Evolutionary conservation across 2,113 vertebrate species (phyloP).

Genomic region (Taurulus bubalis): DNA sequence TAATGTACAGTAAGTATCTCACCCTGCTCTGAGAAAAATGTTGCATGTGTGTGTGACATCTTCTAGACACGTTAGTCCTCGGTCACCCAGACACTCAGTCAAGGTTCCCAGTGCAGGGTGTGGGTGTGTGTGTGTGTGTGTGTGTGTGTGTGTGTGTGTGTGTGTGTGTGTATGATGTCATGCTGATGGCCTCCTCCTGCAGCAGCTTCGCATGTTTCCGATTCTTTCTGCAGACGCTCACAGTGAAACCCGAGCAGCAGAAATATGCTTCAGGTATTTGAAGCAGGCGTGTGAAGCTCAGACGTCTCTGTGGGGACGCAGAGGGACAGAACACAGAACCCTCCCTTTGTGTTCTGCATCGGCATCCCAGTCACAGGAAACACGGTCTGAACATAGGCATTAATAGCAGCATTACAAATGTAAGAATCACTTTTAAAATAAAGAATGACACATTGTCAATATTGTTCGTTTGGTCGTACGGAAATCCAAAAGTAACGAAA

Average conservation of each 20-base stretch:
- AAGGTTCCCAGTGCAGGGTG: background rate
- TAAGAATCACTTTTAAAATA: too few species aligned
- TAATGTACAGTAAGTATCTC: slow-evolving; percentile 12
- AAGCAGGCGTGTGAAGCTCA: background rate
- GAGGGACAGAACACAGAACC: background rate
- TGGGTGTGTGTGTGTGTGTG: slow-evolving; percentile 12
- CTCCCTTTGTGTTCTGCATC: too few species aligned
- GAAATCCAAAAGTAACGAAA: too few species aligned
- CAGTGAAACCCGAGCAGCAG: background rate
- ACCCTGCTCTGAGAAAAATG: background rate
- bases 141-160: slow-evolving; percentile 17
- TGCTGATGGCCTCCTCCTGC: background rate
- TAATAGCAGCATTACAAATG: too few species aligned
- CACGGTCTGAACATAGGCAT: too few species aligned
- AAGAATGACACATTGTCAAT: too few species aligned
- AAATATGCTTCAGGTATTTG: background rate
- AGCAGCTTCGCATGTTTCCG: slow-evolving; percentile 14
- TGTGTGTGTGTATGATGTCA: background rate
- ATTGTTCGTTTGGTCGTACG: too few species aligned
- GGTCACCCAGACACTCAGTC: background rate
- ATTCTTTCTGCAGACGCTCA: slow-evolving; percentile 45
- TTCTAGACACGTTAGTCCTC: background rate
- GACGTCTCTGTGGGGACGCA: too few species aligned
- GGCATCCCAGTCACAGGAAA: too few species aligned
- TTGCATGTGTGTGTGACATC: slow-evolving; percentile 11